Conservation (phyloP, 2,888 invertebrate species). For the Malachius bipustulatus region DNA sequence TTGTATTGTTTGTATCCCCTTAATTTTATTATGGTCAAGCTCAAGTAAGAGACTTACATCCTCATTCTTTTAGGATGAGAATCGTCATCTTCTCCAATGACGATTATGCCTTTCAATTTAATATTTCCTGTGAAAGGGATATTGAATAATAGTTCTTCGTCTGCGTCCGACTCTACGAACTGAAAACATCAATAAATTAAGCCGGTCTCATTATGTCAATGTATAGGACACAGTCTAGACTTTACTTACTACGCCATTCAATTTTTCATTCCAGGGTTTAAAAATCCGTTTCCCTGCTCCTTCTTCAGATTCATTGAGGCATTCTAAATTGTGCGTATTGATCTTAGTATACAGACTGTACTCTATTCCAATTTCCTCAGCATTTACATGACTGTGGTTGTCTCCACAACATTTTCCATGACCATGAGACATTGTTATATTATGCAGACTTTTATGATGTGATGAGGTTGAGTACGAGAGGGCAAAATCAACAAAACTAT, state of each 20-base stretch:
- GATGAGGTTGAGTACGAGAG: no score
- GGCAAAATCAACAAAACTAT: no score
- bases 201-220: neutral
- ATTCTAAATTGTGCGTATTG: slow-evolving; percentile 73
- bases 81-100: slow-evolving; percentile 81
- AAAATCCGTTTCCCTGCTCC: slow-evolving; percentile 83
- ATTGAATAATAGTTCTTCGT: slow-evolving; percentile 91
- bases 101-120: slow-evolving; percentile 86
- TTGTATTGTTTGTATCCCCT: slow-evolving; percentile 1
- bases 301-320: slow-evolving; percentile 80
- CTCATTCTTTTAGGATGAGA: slow-evolving; percentile 77
- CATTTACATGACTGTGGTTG: slow-evolving; percentile 53
- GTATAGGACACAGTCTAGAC: no score
- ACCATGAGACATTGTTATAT: no score
- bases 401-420: slow-evolving; percentile 50
- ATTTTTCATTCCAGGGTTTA: slow-evolving; percentile 80
- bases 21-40: no score
- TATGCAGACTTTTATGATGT: no score
- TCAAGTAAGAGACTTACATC: slow-evolving; percentile 68
- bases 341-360: slow-evolving; percentile 85
- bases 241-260: slow-evolving; percentile 39
- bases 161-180: slow-evolving; percentile 94
- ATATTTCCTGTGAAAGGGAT: slow-evolving; percentile 94
- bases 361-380: slow-evolving; percentile 58
- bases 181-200: neutral